Conservation (phyloP, 1,140 invertebrate species). For the Drosophila repletoides region DNA sequence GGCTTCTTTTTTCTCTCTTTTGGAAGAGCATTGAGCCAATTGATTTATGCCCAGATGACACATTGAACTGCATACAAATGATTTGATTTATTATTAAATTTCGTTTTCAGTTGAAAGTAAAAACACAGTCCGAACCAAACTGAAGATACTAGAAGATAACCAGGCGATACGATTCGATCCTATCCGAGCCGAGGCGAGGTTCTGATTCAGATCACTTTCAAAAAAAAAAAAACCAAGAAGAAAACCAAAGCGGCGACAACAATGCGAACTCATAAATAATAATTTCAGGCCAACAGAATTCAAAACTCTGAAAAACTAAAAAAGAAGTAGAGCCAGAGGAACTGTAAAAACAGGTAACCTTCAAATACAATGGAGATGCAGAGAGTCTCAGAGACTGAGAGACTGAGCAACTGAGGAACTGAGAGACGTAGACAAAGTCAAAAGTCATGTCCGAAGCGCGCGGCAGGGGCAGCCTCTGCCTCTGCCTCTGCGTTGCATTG, state of each 20-base stretch:
- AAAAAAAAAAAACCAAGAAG: too few relatives aligned
- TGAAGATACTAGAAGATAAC: conserved; percentile 26
- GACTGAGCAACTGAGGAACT: conserved; percentile 20
- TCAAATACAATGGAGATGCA: conserved; percentile 52
- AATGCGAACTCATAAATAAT: conserved; percentile 79
- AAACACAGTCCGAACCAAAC: conserved; percentile 46
- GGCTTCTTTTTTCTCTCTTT: too few relatives aligned
- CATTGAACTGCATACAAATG: conserved; percentile 47
- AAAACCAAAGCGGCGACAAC: conserved; percentile 70
- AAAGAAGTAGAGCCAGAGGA: conserved; percentile 19
- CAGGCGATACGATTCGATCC: neutral
- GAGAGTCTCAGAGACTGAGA: neutral
- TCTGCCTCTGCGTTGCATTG: conserved; percentile 19
- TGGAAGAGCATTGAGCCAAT: conserved; percentile 35
- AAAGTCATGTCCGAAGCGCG: conserved; percentile 65
- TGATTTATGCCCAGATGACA: conserved; percentile 61
- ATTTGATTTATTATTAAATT: conserved; percentile 58
- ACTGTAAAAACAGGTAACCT: conserved; percentile 80
- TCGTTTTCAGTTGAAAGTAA: conserved; percentile 75
- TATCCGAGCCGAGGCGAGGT: conserved; percentile 9
- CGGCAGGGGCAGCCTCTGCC: neutral
- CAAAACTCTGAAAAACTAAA: conserved; percentile 28
- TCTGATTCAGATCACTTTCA: conserved; percentile 68
- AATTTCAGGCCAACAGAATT: conserved; percentile 63
- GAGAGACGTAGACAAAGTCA: conserved; percentile 52